Conservation (phyloP, 2,113 vertebrate genomes). For the Syrmaticus mikado region DNA sequence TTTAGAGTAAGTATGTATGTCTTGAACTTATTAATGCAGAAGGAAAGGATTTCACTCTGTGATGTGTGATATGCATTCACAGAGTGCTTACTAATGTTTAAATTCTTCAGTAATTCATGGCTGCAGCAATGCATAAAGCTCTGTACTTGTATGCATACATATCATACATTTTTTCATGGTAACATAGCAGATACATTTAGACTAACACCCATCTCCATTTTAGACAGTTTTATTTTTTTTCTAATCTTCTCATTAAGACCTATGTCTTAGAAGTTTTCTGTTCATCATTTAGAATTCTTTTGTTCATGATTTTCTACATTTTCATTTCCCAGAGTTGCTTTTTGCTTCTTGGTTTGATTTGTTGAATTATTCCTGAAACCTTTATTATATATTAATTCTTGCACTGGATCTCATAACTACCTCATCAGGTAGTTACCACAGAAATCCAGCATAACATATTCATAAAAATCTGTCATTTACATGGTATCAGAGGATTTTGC, state of each 20-base stretch:
- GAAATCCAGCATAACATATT: neutral
- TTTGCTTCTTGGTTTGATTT: neutral
- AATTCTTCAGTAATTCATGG: neutral
- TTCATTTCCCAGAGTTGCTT: neutral
- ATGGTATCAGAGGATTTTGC: neutral
- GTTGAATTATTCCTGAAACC: neutral
- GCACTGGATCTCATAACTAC: neutral
- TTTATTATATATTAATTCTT: neutral
- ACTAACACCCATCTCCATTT: neutral
- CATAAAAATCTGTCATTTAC: neutral
- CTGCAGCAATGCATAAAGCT: neutral
- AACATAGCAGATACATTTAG: neutral
- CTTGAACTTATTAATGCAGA: neutral
- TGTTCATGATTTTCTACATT: neutral
- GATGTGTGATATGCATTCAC: neutral
- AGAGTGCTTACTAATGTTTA: neutral
- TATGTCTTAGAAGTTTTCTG: neutral
- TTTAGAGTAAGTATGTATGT: constrained; percentile 87
- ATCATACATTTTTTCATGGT: neutral
- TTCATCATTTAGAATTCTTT: neutral
- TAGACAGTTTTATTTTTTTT: neutral
- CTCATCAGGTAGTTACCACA: neutral
- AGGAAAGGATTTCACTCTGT: neutral
- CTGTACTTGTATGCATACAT: neutral
- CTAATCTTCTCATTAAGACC: neutral